These are phyloP conservation scores for Camponotus fellah DNA, from an alignment of 2,888 invertebrate genomes.

Conservation along the genomic window DNA sequence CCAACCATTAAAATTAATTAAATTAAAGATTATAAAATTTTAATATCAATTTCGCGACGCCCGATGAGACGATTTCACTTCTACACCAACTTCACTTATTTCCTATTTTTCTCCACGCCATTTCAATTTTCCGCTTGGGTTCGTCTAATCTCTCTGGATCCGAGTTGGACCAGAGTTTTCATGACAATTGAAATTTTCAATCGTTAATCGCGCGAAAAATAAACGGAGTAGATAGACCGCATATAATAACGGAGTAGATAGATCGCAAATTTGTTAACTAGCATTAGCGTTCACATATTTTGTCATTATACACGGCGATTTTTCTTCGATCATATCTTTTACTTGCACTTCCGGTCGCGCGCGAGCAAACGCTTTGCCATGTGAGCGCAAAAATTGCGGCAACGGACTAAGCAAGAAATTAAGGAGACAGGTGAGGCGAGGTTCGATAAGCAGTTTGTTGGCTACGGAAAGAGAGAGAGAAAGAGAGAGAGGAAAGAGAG, in stretches of 20 bases:
- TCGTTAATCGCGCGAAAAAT: background rate
- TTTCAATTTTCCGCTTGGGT: background rate
- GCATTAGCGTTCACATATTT: background rate
- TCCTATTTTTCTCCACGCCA: background rate
- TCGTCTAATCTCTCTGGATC: too few relatives aligned
- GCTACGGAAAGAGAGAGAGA: conserved; percentile 31
- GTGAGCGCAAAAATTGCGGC: conserved; percentile 73
- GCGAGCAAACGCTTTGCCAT: conserved; percentile 44
- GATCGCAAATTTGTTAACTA: background rate
- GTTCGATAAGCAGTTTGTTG: conserved; percentile 67
- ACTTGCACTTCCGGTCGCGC: conserved; percentile 19
- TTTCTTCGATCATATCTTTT: background rate
- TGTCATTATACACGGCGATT: background rate
- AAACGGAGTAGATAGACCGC: background rate
- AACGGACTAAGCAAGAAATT: conserved; percentile 73
- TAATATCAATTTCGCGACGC: conserved; percentile 1
- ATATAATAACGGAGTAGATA: background rate
- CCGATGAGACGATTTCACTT: conserved; percentile 1
- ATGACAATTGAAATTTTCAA: background rate
- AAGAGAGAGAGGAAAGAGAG: conserved; percentile 58
- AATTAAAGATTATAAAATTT: background rate
- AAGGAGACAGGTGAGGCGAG: conserved; percentile 72
- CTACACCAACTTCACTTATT: background rate
- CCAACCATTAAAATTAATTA: background rate
- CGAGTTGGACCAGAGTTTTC: background rate